Percentiles rank a stretch among this genome's conserved stretches.
These are phyloP conservation scores for Scomber colias DNA, from an alignment of 2,113 vertebrate species.

Conservation along the genomic window DNA sequence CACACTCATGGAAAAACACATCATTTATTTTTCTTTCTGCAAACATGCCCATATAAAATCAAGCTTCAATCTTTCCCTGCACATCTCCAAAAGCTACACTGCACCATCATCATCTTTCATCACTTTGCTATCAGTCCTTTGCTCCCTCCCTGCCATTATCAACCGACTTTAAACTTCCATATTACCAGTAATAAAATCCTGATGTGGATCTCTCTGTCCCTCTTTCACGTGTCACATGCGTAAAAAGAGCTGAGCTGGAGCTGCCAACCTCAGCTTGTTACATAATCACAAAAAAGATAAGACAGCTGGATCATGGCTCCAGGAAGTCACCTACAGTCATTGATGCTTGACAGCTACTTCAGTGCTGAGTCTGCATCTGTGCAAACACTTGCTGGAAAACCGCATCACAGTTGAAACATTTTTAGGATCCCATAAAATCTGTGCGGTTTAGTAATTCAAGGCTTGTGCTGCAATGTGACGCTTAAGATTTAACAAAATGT, in stretches of 20 bases:
- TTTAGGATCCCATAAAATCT: not conserved
- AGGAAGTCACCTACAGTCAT: not conserved
- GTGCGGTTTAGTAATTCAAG: not conserved
- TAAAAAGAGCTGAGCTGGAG: constrained; percentile 66
- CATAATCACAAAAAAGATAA: constrained; percentile 54
- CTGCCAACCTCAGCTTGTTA: constrained; percentile 34
- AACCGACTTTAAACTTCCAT: constrained; percentile 70
- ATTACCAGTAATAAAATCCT: constrained; percentile 66
- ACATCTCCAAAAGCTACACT: not conserved
- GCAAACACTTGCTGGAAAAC: not conserved
- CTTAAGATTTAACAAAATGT: not conserved
- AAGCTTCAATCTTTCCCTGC: not conserved
- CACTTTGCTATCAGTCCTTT: constrained; percentile 66
- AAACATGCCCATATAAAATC: not conserved
- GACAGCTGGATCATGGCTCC: constrained; percentile 5
- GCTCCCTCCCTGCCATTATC: constrained; percentile 49
- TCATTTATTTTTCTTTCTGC: too few relatives aligned
- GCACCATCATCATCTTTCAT: constrained; percentile 33
- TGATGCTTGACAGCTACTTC: not conserved
- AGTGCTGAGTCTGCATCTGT: not conserved
- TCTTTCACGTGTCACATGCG: constrained; percentile 52
- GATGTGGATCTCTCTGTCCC: constrained; percentile 18
- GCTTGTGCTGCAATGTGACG: not conserved
- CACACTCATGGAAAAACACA: too few relatives aligned
- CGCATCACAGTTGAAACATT: not conserved